These are phyloP conservation scores for Malurus melanocephalus DNA, from an alignment of 2,113 vertebrate genomes.

Conservation along the genomic window DNA sequence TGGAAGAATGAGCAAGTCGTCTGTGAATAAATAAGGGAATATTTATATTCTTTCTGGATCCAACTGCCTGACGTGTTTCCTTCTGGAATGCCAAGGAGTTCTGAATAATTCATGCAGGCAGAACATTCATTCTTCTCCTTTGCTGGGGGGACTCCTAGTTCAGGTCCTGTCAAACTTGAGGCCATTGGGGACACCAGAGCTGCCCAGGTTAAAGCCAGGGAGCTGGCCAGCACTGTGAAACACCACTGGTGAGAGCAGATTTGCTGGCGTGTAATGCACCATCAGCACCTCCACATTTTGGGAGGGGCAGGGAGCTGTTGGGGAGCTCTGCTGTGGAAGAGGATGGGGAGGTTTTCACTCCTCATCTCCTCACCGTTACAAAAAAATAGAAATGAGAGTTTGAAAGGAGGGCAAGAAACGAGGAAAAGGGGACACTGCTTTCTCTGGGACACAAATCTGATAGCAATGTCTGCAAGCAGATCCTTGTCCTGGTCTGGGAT, in stretches of 20 bases:
- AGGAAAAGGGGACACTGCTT: not conserved
- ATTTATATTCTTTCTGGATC: slow-evolving; percentile 41
- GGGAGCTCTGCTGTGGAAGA: not conserved
- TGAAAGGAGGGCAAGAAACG: not conserved
- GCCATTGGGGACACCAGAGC: not conserved
- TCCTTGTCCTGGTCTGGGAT: slow-evolving; percentile 31
- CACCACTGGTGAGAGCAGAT: not conserved
- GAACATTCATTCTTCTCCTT: slow-evolving; percentile 23
- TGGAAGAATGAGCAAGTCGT: slow-evolving; percentile 46
- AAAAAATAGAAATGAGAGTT: not conserved
- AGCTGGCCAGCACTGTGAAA: not conserved
- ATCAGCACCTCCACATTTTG: not conserved
- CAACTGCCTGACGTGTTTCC: not conserved
- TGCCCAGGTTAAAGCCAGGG: not conserved
- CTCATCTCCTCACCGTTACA: not conserved
- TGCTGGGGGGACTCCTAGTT: not conserved
- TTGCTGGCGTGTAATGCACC: not conserved
- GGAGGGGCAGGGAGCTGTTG: not conserved
- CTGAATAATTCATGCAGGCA: slow-evolving; percentile 44
- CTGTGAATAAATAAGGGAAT: slow-evolving; percentile 45
- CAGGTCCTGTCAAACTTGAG: not conserved
- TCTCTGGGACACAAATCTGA: slow-evolving; percentile 2
- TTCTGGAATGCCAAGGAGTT: slow-evolving; percentile 13
- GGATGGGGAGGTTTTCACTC: not conserved
- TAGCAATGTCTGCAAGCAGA: slow-evolving; percentile 3